Evolutionary conservation across 2,888 invertebrate species (phyloP).

Genomic region (Cenopis cana): DNA sequence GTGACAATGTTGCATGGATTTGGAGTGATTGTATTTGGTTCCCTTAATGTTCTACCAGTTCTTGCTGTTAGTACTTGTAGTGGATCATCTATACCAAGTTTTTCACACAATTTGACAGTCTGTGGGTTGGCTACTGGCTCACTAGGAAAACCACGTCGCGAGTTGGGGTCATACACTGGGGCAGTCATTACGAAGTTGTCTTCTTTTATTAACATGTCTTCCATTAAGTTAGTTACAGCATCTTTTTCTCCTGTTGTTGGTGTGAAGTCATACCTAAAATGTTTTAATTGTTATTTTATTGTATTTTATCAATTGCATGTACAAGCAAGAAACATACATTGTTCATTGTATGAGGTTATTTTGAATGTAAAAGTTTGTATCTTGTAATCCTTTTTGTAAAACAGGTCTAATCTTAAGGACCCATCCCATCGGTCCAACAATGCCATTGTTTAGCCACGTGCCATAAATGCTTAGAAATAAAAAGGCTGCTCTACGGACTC

Average conservation of each 20-base stretch:
- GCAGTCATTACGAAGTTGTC: conserved; percentile 92
- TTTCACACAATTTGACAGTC: conserved; percentile 88
- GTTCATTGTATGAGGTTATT: no score
- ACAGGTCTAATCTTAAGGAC: no score
- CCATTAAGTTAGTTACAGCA: conserved; percentile 86
- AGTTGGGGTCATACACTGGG: conserved; percentile 82
- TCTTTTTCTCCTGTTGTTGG: conserved; percentile 91
- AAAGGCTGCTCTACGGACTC: no score
- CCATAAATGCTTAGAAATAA: no score
- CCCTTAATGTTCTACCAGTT: conserved; percentile 73
- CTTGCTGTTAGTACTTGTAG: conserved; percentile 86
- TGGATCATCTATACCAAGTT: conserved; percentile 92
- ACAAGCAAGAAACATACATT: no score
- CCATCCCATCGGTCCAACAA: no score
- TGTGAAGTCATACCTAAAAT: conserved; percentile 87
- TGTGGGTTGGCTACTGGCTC: conserved; percentile 88
- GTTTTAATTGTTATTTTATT: conserved; percentile 47
- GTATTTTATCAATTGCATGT: background rate
- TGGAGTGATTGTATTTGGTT: conserved; percentile 50
- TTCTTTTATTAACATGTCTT: conserved; percentile 87
- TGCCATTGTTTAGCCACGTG: no score
- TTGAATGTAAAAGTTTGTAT: no score
- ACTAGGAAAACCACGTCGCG: conserved; percentile 70
- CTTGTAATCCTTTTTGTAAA: no score
- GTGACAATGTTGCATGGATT: conserved; percentile 37